Percentiles rank a stretch among this genome's conserved stretches.
Conservation (phyloP, 2,797 vertebrate species). For the Phyllotis vaccarum region DNA sequence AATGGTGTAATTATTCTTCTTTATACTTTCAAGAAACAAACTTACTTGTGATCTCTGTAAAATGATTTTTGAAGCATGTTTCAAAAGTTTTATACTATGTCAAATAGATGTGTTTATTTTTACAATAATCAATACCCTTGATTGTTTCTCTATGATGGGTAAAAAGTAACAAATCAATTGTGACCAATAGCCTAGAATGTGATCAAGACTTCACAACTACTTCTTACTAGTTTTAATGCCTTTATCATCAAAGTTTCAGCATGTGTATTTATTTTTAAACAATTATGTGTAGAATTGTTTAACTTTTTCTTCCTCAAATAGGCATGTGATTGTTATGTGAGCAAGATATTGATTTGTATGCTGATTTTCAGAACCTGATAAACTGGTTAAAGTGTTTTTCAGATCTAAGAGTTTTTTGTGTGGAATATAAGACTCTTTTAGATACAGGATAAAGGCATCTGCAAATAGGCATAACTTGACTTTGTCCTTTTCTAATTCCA, state of each 20-base stretch:
- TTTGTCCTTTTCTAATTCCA: not conserved
- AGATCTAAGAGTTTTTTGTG: not conserved
- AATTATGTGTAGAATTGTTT: not conserved
- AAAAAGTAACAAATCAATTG: not conserved
- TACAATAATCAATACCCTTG: no score
- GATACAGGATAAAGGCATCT: not conserved
- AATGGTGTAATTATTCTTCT: no score
- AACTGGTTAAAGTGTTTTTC: not conserved
- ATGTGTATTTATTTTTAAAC: no score
- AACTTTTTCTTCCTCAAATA: not conserved
- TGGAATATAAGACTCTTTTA: not conserved
- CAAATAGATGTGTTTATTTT: no score
- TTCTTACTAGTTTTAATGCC: not conserved
- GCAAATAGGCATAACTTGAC: not conserved
- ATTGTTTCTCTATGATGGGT: no score
- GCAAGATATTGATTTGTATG: not conserved
- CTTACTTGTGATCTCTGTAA: no score
- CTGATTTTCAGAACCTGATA: not conserved
- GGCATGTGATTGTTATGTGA: not conserved
- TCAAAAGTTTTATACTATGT: no score
- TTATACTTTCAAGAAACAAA: no score
- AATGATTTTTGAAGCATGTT: no score
- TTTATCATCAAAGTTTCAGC: not conserved
- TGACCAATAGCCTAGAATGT: not conserved
- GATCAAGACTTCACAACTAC: not conserved